These are phyloP conservation scores for Epizoanthus fatuus DNA, from an alignment of 92 coral and sea anemone species.

Conservation along the genomic window DNA sequence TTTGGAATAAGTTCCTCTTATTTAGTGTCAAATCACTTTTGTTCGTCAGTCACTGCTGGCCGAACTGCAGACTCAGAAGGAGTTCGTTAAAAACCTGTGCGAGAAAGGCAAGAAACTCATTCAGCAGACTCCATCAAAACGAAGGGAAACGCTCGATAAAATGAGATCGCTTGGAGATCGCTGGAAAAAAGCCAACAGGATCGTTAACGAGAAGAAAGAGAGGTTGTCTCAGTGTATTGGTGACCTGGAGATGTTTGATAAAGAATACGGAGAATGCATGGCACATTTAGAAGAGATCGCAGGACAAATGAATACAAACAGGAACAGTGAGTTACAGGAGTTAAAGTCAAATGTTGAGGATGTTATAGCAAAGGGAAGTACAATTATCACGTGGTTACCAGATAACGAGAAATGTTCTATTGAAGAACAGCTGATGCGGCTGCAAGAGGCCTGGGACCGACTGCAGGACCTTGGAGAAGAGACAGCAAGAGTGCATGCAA, in stretches of 20 bases:
- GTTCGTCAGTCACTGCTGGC: conserved; percentile 74
- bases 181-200: conserved; percentile 84
- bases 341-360: conserved; percentile 65
- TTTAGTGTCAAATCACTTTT: conserved; percentile 2
- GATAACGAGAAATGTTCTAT: conserved; percentile 69
- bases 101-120: conserved; percentile 82
- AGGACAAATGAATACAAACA: conserved; percentile 22
- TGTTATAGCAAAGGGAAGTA: conserved; percentile 76
- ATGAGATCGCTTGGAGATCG: conserved; percentile 78
- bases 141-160: conserved; percentile 76
- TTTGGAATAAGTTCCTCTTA: neutral
- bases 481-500: conserved; percentile 65
- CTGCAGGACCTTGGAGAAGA: conserved; percentile 74
- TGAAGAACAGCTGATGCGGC: conserved; percentile 76
- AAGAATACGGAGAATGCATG: conserved; percentile 79
- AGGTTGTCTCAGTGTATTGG: conserved; percentile 59
- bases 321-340: conserved; percentile 27
- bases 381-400: conserved; percentile 63
- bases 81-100: conserved; percentile 85
- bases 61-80: conserved; percentile 87
- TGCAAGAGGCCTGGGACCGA: conserved; percentile 80
- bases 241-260: conserved; percentile 79
- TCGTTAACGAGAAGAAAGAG: conserved; percentile 79
- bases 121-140: conserved; percentile 70
- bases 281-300: conserved; percentile 44